Percentiles rank a stretch among this genome's conserved stretches.
Evolutionary conservation across 1,140 invertebrate genomes (phyloP).

Genomic region (Andricus grossulariae): DNA sequence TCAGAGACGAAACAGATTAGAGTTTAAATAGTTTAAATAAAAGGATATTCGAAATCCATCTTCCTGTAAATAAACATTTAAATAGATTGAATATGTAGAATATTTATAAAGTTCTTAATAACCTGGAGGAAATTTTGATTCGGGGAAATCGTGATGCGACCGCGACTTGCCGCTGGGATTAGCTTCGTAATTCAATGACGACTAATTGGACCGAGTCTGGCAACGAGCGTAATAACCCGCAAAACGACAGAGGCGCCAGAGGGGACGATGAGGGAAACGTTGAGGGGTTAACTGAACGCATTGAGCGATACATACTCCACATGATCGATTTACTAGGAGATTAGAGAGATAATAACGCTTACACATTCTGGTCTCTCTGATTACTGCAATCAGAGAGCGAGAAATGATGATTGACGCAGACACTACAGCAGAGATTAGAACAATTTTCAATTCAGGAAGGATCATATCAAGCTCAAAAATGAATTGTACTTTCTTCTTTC

Average conservation of each 20-base stretch:
- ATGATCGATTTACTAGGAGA: conserved; percentile 20
- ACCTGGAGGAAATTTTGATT: conserved; percentile 52
- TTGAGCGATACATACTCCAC: not conserved
- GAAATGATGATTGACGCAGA: too few relatives aligned
- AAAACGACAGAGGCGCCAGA: conserved; percentile 11
- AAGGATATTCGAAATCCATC: not conserved
- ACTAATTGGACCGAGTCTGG: conserved; percentile 63
- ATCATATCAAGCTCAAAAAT: too few relatives aligned
- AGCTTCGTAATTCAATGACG: conserved; percentile 63
- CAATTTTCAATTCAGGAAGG: too few relatives aligned
- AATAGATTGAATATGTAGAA: too few relatives aligned
- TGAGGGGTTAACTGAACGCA: conserved; percentile 20
- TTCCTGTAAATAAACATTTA: not conserved
- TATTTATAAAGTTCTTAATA: conserved; percentile 34
- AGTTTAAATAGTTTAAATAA: not conserved
- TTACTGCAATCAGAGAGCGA: too few relatives aligned
- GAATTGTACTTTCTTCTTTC: too few relatives aligned
- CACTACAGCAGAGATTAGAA: too few relatives aligned
- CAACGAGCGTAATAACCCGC: conserved; percentile 57
- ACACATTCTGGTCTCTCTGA: not conserved
- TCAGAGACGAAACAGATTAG: conserved; percentile 24
- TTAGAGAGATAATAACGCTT: conserved; percentile 25
- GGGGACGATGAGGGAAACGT: conserved; percentile 31
- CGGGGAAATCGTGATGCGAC: conserved; percentile 48
- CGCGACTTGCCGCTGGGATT: conserved; percentile 53